phyloP scores from a whole-genome alignment of 2,888 invertebrate genomes.

The Pteria penguin region DNA sequence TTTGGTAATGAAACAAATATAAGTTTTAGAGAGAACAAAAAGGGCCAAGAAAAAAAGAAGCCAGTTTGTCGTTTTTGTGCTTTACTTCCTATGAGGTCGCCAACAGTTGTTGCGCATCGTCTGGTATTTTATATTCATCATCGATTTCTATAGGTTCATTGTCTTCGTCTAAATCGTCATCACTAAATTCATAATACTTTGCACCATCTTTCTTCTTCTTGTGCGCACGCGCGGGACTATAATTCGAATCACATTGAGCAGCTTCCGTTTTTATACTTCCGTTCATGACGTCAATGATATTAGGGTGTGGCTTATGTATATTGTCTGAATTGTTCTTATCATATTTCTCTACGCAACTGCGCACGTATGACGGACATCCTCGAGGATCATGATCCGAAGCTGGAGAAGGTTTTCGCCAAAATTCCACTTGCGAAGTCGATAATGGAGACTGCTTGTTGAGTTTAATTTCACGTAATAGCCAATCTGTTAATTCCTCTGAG shows the following conservation, averaged over 20 bases:
- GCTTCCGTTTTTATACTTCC: conserved; percentile 32
- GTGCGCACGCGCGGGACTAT: neutral
- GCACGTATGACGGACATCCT: conserved; percentile 73
- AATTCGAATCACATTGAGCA: neutral
- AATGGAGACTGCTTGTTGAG: conserved; percentile 72
- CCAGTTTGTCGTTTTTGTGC: no score
- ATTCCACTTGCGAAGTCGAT: conserved; percentile 64
- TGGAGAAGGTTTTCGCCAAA: conserved; percentile 70
- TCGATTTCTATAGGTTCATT: conserved; percentile 50
- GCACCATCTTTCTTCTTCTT: neutral
- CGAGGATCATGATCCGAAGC: conserved; percentile 72
- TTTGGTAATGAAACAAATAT: no score
- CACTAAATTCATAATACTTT: conserved; percentile 6
- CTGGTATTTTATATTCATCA: conserved; percentile 60
- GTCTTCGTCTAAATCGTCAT: conserved; percentile 40
- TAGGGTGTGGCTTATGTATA: conserved; percentile 75
- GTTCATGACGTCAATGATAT: conserved; percentile 65
- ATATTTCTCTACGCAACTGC: conserved; percentile 63
- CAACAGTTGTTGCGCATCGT: conserved; percentile 33
- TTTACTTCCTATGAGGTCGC: neutral
- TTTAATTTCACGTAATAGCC: conserved; percentile 75
- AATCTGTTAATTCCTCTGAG: conserved; percentile 69
- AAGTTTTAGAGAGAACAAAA: no score
- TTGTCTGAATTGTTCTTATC: conserved; percentile 4
- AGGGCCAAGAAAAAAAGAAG: no score